phyloP scores from a whole-genome alignment of 2,113 vertebrate species.

The Callaeas wilsoni region DNA sequence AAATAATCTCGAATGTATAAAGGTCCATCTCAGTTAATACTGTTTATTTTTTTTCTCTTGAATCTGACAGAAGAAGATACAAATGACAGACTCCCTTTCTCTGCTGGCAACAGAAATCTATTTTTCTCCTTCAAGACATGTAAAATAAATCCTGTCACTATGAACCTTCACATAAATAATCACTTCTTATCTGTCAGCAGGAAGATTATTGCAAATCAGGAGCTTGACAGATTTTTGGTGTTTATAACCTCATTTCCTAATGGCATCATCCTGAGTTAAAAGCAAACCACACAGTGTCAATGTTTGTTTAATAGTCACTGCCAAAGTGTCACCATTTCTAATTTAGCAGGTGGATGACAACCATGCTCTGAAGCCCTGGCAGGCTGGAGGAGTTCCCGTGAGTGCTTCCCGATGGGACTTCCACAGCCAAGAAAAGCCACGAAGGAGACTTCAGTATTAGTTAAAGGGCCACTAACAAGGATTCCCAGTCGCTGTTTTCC shows the following conservation, averaged over 20 bases:
- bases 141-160: neutral
- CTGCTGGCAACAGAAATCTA: neutral
- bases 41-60: neutral
- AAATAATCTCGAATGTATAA: neutral
- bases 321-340: neutral
- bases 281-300: neutral
- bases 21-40: neutral
- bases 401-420: neutral
- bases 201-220: neutral
- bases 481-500: neutral
- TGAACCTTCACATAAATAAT: neutral
- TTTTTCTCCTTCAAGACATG: neutral
- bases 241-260: constrained; percentile 34
- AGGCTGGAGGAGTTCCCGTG: neutral
- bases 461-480: neutral
- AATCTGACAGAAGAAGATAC: neutral
- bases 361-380: neutral
- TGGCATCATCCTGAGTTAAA: neutral
- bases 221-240: constrained; percentile 2
- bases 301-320: neutral
- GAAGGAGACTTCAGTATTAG: neutral
- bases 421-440: neutral
- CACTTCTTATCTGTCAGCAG: neutral
- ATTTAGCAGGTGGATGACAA: neutral
- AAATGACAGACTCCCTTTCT: neutral